Conservation (phyloP, 2,797 vertebrate genomes). For the Silurus aristotelis region DNA sequence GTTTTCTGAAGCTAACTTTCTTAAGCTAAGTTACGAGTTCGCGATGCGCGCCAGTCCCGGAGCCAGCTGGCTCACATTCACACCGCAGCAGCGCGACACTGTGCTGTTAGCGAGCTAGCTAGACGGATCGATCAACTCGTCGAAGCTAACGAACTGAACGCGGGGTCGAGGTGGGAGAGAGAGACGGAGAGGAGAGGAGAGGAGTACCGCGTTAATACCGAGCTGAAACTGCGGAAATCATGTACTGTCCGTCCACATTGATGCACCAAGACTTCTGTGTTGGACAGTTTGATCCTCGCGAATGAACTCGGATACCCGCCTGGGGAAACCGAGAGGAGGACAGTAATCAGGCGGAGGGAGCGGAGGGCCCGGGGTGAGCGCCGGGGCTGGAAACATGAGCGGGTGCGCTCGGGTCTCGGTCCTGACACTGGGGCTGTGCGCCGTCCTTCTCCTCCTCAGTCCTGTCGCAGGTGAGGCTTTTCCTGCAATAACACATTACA, state of each 20-base stretch:
- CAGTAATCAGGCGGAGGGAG: background rate
- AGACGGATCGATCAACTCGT: constrained; percentile 25
- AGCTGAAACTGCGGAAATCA: constrained; percentile 5
- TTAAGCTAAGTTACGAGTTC: background rate
- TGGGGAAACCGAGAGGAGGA: background rate
- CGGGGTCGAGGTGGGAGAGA: background rate
- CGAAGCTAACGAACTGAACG: constrained; percentile 27
- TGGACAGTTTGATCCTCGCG: constrained; percentile 23
- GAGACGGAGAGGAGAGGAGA: too few relatives aligned
- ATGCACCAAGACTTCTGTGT: background rate
- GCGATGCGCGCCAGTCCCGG: constrained; percentile 6
- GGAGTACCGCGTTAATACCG: background rate
- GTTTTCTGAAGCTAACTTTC: background rate
- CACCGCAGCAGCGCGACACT: background rate
- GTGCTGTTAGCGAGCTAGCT: constrained; percentile 17
- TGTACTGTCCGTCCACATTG: constrained; percentile 17
- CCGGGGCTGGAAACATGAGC: constrained; percentile 29
- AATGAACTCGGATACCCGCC: constrained; percentile 30
- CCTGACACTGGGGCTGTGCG: constrained; percentile 54
- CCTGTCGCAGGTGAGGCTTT: constrained; percentile 61
- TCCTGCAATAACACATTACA: too few relatives aligned
- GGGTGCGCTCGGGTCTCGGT: constrained; percentile 47
- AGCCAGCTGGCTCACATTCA: constrained; percentile 1
- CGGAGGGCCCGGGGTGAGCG: background rate
- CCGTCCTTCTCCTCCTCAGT: constrained; percentile 59